Percentiles rank a stretch among this genome's conserved stretches.
These are phyloP conservation scores for Thaumatotibia leucotreta DNA, from an alignment of 1,140 invertebrate genomes.

Conservation along the genomic window DNA sequence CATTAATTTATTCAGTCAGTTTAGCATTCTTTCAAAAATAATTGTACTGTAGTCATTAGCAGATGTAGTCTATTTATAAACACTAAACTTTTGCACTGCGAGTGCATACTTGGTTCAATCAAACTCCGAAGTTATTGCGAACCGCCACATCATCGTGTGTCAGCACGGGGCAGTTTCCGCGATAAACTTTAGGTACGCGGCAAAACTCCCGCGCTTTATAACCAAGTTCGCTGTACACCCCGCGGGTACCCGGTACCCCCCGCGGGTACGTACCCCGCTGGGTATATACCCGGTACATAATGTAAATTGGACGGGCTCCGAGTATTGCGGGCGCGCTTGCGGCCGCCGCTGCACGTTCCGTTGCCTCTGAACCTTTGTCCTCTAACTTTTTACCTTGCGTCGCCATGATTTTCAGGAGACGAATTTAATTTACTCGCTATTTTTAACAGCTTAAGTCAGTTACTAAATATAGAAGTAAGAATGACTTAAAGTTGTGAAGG, in stretches of 20 bases:
- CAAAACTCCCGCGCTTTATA: conserved; percentile 67
- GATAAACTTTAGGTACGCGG: conserved; percentile 64
- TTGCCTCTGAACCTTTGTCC: neutral
- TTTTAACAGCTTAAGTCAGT: neutral
- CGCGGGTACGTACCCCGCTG: conserved; percentile 27
- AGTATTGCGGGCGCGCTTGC: conserved; percentile 30
- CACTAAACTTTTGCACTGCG: neutral
- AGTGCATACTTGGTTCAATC: neutral
- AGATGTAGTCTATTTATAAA: neutral
- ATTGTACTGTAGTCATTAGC: too few species aligned
- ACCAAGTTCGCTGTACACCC: conserved; percentile 47
- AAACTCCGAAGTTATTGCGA: neutral
- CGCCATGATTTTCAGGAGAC: neutral
- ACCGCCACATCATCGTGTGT: conserved; percentile 7
- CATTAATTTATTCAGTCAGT: neutral
- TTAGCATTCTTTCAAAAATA: too few species aligned
- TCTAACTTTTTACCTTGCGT: neutral
- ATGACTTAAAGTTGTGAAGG: too few species aligned
- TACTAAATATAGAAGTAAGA: neutral
- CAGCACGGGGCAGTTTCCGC: conserved; percentile 23
- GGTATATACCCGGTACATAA: conserved; percentile 40
- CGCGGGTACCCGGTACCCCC: conserved; percentile 6
- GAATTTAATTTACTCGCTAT: neutral
- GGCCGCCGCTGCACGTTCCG: conserved; percentile 29
- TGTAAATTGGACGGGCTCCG: conserved; percentile 38